phyloP scores from a whole-genome alignment of 2,888 invertebrate genomes.

The Gari tellinella region DNA sequence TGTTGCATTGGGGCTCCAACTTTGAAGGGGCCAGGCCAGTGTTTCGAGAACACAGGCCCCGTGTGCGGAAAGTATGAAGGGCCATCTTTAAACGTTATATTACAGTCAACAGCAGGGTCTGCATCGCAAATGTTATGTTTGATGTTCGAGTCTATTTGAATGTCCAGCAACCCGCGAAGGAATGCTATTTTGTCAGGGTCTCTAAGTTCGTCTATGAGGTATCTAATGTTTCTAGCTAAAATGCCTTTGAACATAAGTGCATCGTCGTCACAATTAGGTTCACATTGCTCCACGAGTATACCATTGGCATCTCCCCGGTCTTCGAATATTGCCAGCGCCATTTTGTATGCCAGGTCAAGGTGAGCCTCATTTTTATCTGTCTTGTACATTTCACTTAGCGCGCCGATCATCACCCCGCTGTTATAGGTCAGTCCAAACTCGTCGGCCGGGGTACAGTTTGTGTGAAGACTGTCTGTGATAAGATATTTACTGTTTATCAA shows the following conservation, averaged over 20 bases:
- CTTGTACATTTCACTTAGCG: conserved; percentile 63
- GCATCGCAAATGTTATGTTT: conserved; percentile 61
- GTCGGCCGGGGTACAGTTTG: conserved; percentile 47
- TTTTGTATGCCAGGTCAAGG: conserved; percentile 59
- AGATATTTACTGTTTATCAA: conserved; percentile 63
- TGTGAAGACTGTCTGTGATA: conserved; percentile 52
- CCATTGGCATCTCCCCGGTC: conserved; percentile 54
- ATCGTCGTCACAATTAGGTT: conserved; percentile 64
- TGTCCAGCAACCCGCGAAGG: conserved; percentile 61
- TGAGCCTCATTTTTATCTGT: conserved; percentile 42
- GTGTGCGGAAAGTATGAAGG: conserved; percentile 64
- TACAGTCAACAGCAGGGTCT: conserved; percentile 60
- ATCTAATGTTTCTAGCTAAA: conserved; percentile 63
- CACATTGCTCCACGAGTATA: conserved; percentile 67
- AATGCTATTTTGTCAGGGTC: conserved; percentile 36
- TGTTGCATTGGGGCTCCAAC: conserved; percentile 70
- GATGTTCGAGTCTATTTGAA: conserved; percentile 54
- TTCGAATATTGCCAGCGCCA: conserved; percentile 59
- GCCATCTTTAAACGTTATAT: conserved; percentile 68
- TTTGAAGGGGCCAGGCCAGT: conserved; percentile 68
- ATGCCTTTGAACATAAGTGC: conserved; percentile 69
- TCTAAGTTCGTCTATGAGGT: conserved; percentile 59
- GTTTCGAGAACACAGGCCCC: conserved; percentile 67
- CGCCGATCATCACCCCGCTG: conserved; percentile 63
- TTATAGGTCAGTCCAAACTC: conserved; percentile 63